Evolutionary conservation across 1,140 invertebrate species (phyloP), one percentile per base, ranked within the genome.

Genomic region (Dendroctonus valens): DNA sequence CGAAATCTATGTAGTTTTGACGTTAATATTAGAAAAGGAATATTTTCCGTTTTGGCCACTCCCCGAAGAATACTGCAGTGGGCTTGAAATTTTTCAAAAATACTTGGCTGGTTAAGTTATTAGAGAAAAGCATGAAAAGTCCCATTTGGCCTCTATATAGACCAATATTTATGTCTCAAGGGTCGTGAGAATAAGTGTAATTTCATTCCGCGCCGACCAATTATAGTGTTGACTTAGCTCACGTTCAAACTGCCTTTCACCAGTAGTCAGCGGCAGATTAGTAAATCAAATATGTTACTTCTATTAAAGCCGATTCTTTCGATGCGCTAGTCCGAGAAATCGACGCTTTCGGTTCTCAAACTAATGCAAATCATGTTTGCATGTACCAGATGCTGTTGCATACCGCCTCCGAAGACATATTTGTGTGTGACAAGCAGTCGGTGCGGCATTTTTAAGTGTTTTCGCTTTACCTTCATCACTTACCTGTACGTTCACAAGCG

Each of bases 361-460:
- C 37, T 39, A 54, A 54, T 54, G 52, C 11, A 54, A 54, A 54
- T 54, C 52, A 54, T 54, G 52, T 54, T 54, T 54, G 52, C 52
- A 12, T 54, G 52, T 37, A 54, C 52, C 52, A 54, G 52, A 54
- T 54, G 52, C 37, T 54, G 6, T 12, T 54, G 52, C 26, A 54
- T 39, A 54, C 15, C 52, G 52, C 40, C 52, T 39, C 52, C 52
- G 37, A 54, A 7, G 26, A 39, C 3, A 54, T 54, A 54, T 54
- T 54, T 54, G 52, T 54, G 15, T 39, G 40, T 39, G 52, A 26
- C 26, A 39, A 38, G 11, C 52, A 54, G 37, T 5, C 40, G 52
- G 52, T 54, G 37, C 6, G 14, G 6, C 40, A 26, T 54, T 39
- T 26, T 37, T 54, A 54, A 26, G 14, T 5, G 26, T 51, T 38